Conservation (phyloP, 2,888 invertebrate species). For the Meliscaeva auricollis region DNA sequence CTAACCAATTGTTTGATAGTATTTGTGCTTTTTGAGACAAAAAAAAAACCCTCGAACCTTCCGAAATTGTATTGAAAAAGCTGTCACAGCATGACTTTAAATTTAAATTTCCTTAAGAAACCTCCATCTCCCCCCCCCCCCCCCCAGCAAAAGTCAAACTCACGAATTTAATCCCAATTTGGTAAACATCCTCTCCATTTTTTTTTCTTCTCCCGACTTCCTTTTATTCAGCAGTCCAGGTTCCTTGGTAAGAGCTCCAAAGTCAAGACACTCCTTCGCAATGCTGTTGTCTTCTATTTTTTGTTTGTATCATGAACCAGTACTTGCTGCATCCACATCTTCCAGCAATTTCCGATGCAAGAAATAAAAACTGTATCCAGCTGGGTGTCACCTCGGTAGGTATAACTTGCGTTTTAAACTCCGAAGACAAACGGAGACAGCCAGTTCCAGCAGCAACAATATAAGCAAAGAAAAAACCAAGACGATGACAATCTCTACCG, state of each 20-base stretch:
- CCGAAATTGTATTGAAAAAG: too few relatives aligned
- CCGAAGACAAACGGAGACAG: conserved; percentile 72
- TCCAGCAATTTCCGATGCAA: conserved; percentile 60
- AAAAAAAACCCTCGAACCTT: too few relatives aligned
- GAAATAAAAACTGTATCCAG: conserved; percentile 54
- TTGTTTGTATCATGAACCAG: background rate
- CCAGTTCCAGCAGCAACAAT: conserved; percentile 16
- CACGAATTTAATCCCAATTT: conserved; percentile 80
- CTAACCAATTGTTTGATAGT: too few relatives aligned
- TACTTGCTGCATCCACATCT: conserved; percentile 58
- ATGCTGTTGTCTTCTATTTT: conserved; percentile 33
- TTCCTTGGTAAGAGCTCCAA: background rate
- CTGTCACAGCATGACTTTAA: conserved; percentile 54
- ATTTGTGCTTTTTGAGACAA: background rate
- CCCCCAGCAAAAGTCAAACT: conserved; percentile 75
- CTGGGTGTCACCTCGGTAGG: conserved; percentile 68
- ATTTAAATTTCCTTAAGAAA: conserved; percentile 58
- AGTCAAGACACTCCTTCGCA: conserved; percentile 30
- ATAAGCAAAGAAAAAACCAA: conserved; percentile 16
- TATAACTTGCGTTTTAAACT: conserved; percentile 54
- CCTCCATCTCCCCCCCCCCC: too few relatives aligned
- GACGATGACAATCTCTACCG: conserved; percentile 49
- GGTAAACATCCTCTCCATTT: conserved; percentile 76
- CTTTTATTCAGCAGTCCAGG: conserved; percentile 23
- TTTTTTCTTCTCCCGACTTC: conserved; percentile 39